Evolutionary conservation across 2,888 invertebrate genomes (phyloP).

Genomic region (Aspidapion aeneum): DNA sequence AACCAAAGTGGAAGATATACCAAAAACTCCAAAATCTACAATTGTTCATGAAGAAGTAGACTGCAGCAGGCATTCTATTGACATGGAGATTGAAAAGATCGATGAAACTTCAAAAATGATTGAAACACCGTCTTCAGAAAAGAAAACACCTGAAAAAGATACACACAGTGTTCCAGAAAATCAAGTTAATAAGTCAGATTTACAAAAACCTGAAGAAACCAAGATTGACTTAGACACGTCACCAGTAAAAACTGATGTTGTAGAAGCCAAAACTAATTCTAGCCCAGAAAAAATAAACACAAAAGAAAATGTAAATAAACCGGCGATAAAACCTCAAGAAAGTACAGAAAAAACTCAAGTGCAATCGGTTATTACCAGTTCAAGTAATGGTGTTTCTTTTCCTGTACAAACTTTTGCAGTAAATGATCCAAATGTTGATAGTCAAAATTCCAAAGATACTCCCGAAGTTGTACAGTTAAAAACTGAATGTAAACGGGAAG

Average conservation of each 20-base stretch:
- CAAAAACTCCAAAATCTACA: not conserved
- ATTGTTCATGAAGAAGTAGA: constrained; percentile 19
- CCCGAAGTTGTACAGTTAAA: not conserved
- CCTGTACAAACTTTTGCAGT: not conserved
- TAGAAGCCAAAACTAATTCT: not conserved
- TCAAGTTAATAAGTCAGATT: not conserved
- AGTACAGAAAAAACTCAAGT: not conserved
- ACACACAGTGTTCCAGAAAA: not conserved
- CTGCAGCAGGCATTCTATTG: constrained; percentile 34
- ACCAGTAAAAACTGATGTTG: not conserved
- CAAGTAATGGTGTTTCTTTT: not conserved
- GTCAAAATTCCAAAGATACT: not conserved
- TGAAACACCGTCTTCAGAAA: constrained; percentile 16
- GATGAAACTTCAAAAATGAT: constrained; percentile 27
- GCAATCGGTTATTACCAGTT: not conserved
- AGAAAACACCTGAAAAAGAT: constrained; percentile 4
- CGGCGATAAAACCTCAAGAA: not conserved
- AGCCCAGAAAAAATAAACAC: too few relatives aligned
- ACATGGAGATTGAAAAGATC: constrained; percentile 38
- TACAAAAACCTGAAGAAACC: not conserved
- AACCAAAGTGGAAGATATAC: not conserved
- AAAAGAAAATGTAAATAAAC: too few relatives aligned
- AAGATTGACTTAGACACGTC: not conserved
- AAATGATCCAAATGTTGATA: not conserved
- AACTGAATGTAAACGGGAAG: too few relatives aligned